These are phyloP conservation scores for Lypha dubia DNA, from an alignment of 2,888 invertebrate genomes.

Conservation along the genomic window DNA sequence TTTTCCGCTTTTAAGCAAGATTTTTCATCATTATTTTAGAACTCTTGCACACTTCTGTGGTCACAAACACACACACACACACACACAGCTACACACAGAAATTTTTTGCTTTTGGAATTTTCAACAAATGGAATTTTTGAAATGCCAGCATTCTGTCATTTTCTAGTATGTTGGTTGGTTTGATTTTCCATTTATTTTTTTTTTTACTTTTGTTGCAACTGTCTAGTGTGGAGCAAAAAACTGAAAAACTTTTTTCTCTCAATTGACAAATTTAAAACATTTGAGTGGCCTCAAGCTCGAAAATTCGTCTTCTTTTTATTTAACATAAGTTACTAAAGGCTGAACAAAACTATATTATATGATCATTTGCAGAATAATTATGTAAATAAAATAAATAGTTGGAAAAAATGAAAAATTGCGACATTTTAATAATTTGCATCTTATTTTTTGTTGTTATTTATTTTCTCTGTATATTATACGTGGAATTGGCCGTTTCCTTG, in stretches of 20 bases:
- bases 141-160: constrained; percentile 32
- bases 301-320: too few species aligned
- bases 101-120: constrained; percentile 1
- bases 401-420: constrained; percentile 30
- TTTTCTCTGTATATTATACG: not conserved
- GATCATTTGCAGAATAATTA: constrained; percentile 62
- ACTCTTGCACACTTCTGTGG: not conserved
- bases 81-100: constrained; percentile 1
- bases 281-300: too few species aligned
- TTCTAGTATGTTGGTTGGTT: not conserved
- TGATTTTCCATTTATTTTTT: not conserved
- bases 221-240: constrained; percentile 12
- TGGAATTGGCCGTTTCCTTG: constrained; percentile 57
- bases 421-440: constrained; percentile 8
- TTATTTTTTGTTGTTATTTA: not conserved
- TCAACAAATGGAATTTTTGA: constrained; percentile 51
- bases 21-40: constrained; percentile 53
- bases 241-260: constrained; percentile 13
- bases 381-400: constrained; percentile 20
- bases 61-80: not conserved
- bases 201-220: not conserved
- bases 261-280: constrained; percentile 46
- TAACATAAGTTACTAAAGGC: too few species aligned
- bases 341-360: too few species aligned
- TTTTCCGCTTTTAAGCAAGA: constrained; percentile 63